phyloP scores from a whole-genome alignment of 2,797 vertebrate species.

The Micromesistius poutassou region DNA sequence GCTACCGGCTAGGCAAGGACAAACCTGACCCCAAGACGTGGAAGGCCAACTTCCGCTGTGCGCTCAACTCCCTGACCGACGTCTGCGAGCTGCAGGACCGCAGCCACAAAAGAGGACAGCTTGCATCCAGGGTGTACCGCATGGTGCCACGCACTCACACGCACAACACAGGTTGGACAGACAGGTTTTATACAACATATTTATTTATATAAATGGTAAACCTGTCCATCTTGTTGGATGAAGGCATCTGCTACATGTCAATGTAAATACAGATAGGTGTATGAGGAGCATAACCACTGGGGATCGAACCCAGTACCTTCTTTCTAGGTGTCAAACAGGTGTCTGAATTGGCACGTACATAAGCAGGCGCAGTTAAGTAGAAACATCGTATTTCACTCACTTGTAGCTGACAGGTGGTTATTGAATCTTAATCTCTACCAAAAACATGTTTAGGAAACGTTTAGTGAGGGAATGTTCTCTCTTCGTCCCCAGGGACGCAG shows the following conservation, averaged over 20 bases:
- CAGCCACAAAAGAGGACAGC: conserved; percentile 76
- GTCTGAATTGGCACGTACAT: too few species aligned
- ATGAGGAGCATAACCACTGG: too few species aligned
- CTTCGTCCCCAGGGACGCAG: conserved; percentile 35
- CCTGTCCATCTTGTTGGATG: too few species aligned
- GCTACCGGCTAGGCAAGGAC: conserved; percentile 72
- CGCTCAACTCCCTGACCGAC: conserved; percentile 76
- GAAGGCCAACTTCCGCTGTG: conserved; percentile 82
- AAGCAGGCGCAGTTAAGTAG: too few species aligned
- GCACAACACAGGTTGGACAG: conserved; percentile 51
- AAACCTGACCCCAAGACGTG: conserved; percentile 80
- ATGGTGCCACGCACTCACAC: conserved; percentile 66
- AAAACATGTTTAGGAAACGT: neutral
- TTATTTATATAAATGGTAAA: neutral
- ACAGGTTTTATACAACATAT: neutral
- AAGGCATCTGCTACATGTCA: too few species aligned
- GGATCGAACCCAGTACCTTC: too few species aligned
- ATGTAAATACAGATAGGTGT: too few species aligned
- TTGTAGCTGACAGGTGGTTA: neutral
- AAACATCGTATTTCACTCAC: too few species aligned
- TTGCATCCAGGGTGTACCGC: conserved; percentile 76
- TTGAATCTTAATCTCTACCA: neutral
- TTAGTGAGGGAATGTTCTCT: neutral
- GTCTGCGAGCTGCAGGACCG: conserved; percentile 74
- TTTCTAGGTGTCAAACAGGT: too few species aligned